Conservation (phyloP, 2,797 vertebrate species). For the Darevskia mixta region DNA sequence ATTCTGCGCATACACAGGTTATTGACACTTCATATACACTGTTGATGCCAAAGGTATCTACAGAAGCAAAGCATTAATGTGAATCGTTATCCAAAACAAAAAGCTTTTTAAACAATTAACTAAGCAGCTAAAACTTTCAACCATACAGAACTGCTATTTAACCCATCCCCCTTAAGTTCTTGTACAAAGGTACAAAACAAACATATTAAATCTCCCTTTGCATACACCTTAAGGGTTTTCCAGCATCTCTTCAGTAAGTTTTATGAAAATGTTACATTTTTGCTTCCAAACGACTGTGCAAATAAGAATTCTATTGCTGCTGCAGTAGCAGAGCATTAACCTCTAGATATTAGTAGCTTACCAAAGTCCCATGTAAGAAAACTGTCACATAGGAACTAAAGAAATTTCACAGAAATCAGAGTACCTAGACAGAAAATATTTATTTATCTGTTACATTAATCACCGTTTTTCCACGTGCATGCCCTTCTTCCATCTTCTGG, state of each 20-base stretch:
- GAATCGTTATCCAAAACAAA: neutral
- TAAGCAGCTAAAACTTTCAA: neutral
- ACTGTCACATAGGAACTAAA: neutral
- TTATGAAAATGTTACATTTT: too few species aligned
- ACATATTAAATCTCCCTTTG: neutral
- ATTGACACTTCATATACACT: neutral
- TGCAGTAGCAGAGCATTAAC: neutral
- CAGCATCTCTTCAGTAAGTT: neutral
- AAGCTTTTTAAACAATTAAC: neutral
- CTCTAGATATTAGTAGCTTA: neutral
- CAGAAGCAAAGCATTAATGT: neutral
- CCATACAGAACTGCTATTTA: neutral
- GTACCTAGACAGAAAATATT: conserved; percentile 36
- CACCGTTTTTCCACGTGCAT: conserved; percentile 94
- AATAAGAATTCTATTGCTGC: neutral
- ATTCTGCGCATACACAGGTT: neutral
- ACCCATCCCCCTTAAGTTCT: neutral
- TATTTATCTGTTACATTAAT: conserved; percentile 80
- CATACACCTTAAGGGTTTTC: neutral
- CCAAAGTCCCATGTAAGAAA: neutral
- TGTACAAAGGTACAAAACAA: neutral
- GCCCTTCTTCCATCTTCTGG: conserved; percentile 91
- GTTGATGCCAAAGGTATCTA: neutral
- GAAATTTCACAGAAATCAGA: conserved; percentile 34
- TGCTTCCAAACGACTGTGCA: neutral